Conservation (phyloP, 2,113 vertebrate species). For the Crotalus viridis region DNA sequence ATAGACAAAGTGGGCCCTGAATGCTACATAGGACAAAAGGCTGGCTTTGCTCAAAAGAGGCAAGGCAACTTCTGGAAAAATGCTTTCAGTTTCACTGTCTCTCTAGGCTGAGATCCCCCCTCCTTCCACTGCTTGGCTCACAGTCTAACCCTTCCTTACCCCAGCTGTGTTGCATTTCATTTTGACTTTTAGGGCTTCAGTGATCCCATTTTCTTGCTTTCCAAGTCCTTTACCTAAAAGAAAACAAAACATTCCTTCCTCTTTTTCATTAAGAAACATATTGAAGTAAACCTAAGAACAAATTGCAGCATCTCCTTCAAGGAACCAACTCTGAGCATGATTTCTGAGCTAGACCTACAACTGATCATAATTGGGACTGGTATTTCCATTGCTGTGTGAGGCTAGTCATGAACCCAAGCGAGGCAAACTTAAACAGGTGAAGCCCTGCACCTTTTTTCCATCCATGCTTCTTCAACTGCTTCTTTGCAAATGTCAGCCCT, state of each 20-base stretch:
- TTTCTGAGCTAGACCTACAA: background rate
- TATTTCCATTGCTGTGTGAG: background rate
- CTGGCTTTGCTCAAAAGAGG: background rate
- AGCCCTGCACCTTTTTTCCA: background rate
- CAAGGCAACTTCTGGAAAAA: background rate
- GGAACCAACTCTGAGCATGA: background rate
- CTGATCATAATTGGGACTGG: background rate
- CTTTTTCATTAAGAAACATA: background rate
- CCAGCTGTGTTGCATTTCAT: conserved; percentile 88
- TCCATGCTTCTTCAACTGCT: background rate
- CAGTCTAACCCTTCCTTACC: conserved; percentile 66
- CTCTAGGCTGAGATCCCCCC: background rate
- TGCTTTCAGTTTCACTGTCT: too few species aligned
- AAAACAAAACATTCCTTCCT: background rate
- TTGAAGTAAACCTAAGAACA: background rate
- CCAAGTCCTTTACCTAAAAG: conserved; percentile 86
- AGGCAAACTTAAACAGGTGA: background rate
- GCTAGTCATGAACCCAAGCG: background rate
- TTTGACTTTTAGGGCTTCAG: conserved; percentile 85
- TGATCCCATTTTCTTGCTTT: conserved; percentile 80
- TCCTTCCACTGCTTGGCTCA: background rate
- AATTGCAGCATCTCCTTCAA: background rate
- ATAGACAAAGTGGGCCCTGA: background rate
- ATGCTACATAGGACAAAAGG: background rate
- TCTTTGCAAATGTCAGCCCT: background rate